A percentile compares a stretch with the other conserved stretches of the same genome.
These are phyloP conservation scores for Callipepla californica DNA, from an alignment of 2,113 vertebrate species.

Conservation along the genomic window DNA sequence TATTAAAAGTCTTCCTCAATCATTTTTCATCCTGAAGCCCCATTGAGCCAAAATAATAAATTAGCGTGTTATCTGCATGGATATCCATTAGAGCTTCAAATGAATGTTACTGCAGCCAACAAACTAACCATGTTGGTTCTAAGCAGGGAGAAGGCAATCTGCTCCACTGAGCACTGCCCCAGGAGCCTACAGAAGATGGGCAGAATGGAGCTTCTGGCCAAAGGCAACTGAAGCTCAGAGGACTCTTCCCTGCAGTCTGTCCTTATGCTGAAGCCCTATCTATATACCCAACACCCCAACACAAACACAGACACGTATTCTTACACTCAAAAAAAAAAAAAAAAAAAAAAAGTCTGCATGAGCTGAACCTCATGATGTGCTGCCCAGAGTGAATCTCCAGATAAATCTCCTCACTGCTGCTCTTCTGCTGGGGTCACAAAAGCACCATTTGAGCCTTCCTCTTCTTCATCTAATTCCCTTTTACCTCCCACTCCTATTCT, in stretches of 20 bases:
- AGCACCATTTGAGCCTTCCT: constrained; percentile 37
- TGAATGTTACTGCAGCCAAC: constrained; percentile 50
- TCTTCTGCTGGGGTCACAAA: constrained; percentile 36
- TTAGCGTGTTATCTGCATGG: constrained; percentile 72
- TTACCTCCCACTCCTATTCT: constrained; percentile 26
- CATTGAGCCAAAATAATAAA: constrained; percentile 77
- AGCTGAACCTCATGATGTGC: not conserved
- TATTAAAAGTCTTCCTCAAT: constrained; percentile 72
- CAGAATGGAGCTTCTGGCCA: not conserved
- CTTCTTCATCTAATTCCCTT: constrained; percentile 50
- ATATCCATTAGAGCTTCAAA: constrained; percentile 68
- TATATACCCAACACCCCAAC: not conserved
- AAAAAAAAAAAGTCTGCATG: not conserved
- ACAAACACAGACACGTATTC: fast-evolving
- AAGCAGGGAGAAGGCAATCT: not conserved
- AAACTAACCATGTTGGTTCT: constrained; percentile 4
- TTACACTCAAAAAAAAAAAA: not conserved
- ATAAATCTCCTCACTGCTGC: constrained; percentile 1
- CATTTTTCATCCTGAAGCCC: constrained; percentile 73
- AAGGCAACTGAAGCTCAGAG: no score
- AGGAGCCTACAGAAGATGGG: not conserved
- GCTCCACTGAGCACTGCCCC: not conserved
- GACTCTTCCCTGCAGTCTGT: not conserved
- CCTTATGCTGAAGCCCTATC: not conserved
- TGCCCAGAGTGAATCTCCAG: constrained; percentile 6